These are phyloP conservation scores for Neogale vison DNA, from an alignment of 2,113 vertebrate species.

Conservation along the genomic window DNA sequence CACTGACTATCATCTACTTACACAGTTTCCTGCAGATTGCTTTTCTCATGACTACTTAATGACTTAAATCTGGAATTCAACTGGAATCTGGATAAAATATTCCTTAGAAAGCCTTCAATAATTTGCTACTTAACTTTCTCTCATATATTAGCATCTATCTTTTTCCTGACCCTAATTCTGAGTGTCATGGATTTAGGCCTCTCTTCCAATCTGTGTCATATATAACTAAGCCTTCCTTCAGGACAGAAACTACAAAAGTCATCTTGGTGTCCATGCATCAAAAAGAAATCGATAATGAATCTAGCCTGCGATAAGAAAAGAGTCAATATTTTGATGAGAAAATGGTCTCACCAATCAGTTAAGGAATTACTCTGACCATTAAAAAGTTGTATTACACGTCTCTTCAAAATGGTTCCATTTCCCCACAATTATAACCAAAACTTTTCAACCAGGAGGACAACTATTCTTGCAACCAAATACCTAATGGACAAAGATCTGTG, in stretches of 20 bases:
- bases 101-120: neutral
- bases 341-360: neutral
- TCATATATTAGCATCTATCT: neutral
- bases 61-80: neutral
- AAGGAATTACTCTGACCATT: neutral
- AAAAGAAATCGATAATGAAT: neutral
- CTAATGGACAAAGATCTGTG: neutral
- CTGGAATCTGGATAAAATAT: neutral
- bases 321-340: neutral
- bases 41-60: neutral
- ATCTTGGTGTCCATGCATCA: neutral
- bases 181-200: neutral
- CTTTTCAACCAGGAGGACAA: neutral
- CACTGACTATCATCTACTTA: neutral
- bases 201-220: neutral
- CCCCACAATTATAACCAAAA: constrained; percentile 9
- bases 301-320: neutral
- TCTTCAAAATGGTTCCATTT: neutral
- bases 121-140: neutral
- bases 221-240: neutral
- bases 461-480: neutral
- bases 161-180: neutral
- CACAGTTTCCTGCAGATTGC: neutral
- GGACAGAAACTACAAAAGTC: neutral
- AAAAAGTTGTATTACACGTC: neutral